Evolutionary conservation across 2,797 vertebrate genomes (phyloP).

Genomic region (Danio tinwini): DNA sequence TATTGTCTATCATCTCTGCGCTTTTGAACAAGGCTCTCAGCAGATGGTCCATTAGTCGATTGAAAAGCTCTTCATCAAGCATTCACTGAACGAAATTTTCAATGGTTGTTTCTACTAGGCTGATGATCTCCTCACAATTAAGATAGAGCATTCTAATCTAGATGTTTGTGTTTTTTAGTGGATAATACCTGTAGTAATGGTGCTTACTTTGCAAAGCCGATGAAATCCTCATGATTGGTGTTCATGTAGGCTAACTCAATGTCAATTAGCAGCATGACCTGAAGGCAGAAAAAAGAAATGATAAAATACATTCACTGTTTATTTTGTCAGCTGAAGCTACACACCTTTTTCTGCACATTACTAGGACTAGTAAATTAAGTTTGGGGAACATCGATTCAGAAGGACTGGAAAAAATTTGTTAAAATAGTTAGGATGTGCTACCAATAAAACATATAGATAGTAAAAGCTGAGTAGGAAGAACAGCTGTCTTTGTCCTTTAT

Average conservation of each 20-base stretch:
- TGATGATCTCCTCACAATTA: neutral
- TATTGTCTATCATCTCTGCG: neutral
- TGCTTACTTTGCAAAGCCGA: conserved; percentile 96
- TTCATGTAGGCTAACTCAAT: conserved; percentile 96
- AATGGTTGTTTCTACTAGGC: neutral
- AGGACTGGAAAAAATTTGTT: too few relatives aligned
- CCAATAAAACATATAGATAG: too few relatives aligned
- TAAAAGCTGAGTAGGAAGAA: too few relatives aligned
- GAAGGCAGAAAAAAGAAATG: conserved; percentile 29
- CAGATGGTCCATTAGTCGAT: neutral
- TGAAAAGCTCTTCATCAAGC: neutral
- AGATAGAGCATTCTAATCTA: neutral
- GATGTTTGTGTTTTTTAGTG: neutral
- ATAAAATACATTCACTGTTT: neutral
- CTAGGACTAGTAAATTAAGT: too few relatives aligned
- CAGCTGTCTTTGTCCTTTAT: too few relatives aligned
- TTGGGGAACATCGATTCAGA: too few relatives aligned
- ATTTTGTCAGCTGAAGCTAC: too few relatives aligned
- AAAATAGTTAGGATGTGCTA: too few relatives aligned
- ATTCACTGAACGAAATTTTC: neutral
- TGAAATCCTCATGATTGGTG: conserved; percentile 97
- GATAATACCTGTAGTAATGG: neutral
- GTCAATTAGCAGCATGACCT: conserved; percentile 95
- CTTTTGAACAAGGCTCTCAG: neutral
- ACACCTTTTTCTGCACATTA: too few relatives aligned